Percentiles rank a stretch among this genome's conserved stretches.
Evolutionary conservation across 2,888 invertebrate genomes (phyloP).

Genomic region (Cephalotes varians): DNA sequence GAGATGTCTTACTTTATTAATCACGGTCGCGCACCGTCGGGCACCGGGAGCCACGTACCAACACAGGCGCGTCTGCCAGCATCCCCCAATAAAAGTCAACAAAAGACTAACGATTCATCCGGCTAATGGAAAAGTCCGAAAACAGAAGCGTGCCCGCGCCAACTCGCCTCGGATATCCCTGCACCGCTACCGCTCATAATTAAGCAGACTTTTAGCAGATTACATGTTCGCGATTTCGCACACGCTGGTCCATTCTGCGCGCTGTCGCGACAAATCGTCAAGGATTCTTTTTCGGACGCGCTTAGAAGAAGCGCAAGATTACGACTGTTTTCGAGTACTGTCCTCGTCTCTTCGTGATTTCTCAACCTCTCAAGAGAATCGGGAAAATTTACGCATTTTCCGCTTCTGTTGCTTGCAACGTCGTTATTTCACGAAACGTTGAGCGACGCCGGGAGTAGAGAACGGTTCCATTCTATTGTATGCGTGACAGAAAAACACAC

Average conservation of each 20-base stretch:
- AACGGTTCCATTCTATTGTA: not conserved
- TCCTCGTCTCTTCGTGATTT: not conserved
- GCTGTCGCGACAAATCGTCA: constrained; percentile 57
- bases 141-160: constrained; percentile 80
- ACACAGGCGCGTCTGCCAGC: constrained; percentile 72
- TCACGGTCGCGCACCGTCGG: constrained; percentile 61
- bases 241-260: constrained; percentile 49
- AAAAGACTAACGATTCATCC: constrained; percentile 86
- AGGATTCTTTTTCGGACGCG: constrained; percentile 61
- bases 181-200: constrained; percentile 83
- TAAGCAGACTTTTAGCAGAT: constrained; percentile 86
- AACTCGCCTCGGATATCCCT: constrained; percentile 54
- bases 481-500: not conserved
- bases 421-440: constrained; percentile 43
- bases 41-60: constrained; percentile 52
- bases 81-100: constrained; percentile 86
- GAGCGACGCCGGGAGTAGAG: constrained; percentile 10
- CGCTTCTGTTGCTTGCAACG: constrained; percentile 8
- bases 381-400: constrained; percentile 14
- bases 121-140: constrained; percentile 86
- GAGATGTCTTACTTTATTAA: constrained; percentile 78
- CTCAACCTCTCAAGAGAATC: not conserved
- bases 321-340: constrained; percentile 37
- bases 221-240: constrained; percentile 79
- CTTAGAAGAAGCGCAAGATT: constrained; percentile 32